Evolutionary conservation across 2,113 vertebrate species (phyloP).

Genomic region (Semnornis frantzii): DNA sequence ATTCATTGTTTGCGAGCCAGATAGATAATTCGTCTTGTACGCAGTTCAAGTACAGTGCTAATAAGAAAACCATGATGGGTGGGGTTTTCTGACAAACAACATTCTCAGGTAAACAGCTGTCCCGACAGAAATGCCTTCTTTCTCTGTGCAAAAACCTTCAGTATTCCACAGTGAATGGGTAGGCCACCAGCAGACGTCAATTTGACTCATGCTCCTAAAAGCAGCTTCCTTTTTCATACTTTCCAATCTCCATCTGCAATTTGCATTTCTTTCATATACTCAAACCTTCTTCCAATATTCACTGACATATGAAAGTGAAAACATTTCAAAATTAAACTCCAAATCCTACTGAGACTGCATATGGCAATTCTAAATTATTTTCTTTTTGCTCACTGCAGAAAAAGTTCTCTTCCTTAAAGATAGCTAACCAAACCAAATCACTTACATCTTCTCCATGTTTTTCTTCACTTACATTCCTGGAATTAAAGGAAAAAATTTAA

Average conservation of each 20-base stretch:
- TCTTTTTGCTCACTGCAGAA: background rate
- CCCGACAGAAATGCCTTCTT: background rate
- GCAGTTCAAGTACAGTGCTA: background rate
- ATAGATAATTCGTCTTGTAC: background rate
- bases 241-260: background rate
- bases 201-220: background rate
- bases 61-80: background rate
- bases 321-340: background rate
- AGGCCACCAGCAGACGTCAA: background rate
- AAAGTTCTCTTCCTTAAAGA: background rate
- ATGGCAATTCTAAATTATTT: background rate
- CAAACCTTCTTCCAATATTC: background rate
- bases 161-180: background rate
- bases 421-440: background rate
- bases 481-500: background rate
- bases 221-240: background rate
- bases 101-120: background rate
- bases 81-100: background rate
- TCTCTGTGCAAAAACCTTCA: background rate
- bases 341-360: background rate
- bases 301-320: background rate
- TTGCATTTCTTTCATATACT: background rate
- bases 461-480: background rate
- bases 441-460: background rate
- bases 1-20: slow-evolving; percentile 6